Evolutionary conservation across 2,888 invertebrate species (phyloP).

Genomic region (Sepioteuthis lessoniana): DNA sequence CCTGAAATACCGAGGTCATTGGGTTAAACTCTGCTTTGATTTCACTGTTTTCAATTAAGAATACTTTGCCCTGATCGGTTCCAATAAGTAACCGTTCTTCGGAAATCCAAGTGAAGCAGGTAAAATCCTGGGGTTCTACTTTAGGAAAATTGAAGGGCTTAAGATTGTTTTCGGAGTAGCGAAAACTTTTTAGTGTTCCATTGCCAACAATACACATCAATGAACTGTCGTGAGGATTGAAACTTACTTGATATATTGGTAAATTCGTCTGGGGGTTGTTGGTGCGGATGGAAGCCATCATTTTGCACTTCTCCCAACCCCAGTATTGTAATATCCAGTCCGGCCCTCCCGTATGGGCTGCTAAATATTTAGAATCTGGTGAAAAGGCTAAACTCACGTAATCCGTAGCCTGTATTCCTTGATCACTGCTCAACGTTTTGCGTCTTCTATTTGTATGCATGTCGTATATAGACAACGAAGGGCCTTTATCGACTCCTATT

Average conservation of each 20-base stretch:
- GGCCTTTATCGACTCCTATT: constrained; percentile 70
- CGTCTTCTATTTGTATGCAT: constrained; percentile 75
- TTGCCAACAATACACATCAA: constrained; percentile 81
- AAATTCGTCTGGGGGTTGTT: constrained; percentile 72
- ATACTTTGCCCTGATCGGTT: constrained; percentile 84
- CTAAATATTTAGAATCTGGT: constrained; percentile 86
- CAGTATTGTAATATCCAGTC: constrained; percentile 88
- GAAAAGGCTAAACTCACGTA: constrained; percentile 86
- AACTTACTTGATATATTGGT: constrained; percentile 79
- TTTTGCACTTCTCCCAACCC: constrained; percentile 87
- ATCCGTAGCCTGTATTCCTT: constrained; percentile 78
- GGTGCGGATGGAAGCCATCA: constrained; percentile 84
- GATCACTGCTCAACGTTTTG: constrained; percentile 73
- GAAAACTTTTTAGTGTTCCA: constrained; percentile 84
- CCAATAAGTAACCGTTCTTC: constrained; percentile 89
- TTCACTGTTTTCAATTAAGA: constrained; percentile 90
- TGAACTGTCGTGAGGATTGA: constrained; percentile 86
- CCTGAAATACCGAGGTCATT: constrained; percentile 50
- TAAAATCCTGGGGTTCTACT: constrained; percentile 84
- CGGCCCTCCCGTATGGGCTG: constrained; percentile 87
- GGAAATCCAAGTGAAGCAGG: constrained; percentile 87
- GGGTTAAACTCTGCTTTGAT: constrained; percentile 77
- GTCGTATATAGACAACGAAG: constrained; percentile 76
- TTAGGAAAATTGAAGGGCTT: constrained; percentile 89
- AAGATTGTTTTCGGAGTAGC: constrained; percentile 85